phyloP scores from a whole-genome alignment of 2,888 invertebrate genomes.

The Pharmacophagus antenor region DNA sequence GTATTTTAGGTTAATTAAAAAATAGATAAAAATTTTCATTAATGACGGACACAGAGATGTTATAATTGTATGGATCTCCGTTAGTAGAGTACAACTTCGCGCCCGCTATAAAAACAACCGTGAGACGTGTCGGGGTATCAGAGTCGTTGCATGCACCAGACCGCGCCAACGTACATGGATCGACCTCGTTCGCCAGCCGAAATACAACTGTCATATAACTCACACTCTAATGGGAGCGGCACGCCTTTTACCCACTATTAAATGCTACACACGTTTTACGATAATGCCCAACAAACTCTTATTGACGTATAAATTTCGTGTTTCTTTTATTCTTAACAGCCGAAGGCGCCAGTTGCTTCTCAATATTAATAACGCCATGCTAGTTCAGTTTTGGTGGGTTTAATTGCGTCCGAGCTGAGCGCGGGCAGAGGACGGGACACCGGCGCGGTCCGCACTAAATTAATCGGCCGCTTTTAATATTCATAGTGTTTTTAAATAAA shows the following conservation, averaged over 20 bases:
- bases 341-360: constrained; percentile 74
- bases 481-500: constrained; percentile 75
- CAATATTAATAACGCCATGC: constrained; percentile 68
- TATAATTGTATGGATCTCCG: no score
- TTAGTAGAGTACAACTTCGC: no score
- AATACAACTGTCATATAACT: constrained; percentile 73
- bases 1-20: no score
- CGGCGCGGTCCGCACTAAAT: constrained; percentile 54
- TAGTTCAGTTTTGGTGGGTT: constrained; percentile 70
- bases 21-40: no score
- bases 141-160: constrained; percentile 8
- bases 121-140: constrained; percentile 15
- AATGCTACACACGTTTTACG: constrained; percentile 74
- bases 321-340: constrained; percentile 60
- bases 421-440: no score
- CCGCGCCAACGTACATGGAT: constrained; percentile 33
- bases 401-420: constrained; percentile 63
- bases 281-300: constrained; percentile 74
- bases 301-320: constrained; percentile 75
- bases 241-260: constrained; percentile 74
- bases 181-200: constrained; percentile 35
- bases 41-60: no score
- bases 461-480: constrained; percentile 76
- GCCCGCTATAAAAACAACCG: not conserved
- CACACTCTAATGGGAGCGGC: constrained; percentile 73